Evolutionary conservation across 2,888 invertebrate genomes (phyloP).

Genomic region (Drosophila niveifrons): DNA sequence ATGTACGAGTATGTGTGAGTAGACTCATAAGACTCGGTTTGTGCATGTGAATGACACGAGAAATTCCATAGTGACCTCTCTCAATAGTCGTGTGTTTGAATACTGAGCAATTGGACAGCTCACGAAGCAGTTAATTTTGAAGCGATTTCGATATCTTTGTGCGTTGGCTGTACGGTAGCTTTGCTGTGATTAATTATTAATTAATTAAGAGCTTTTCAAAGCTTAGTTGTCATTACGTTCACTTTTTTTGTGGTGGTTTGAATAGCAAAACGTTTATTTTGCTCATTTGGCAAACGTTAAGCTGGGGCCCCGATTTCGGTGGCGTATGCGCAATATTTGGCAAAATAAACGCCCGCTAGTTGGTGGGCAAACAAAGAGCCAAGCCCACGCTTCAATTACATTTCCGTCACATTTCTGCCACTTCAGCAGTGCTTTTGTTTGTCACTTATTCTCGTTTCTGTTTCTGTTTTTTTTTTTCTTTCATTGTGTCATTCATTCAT

Average conservation of each 20-base stretch:
- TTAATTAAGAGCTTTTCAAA: slow-evolving; percentile 73
- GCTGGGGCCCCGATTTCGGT: slow-evolving; percentile 14
- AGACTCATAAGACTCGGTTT: slow-evolving; percentile 3
- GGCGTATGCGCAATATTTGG: slow-evolving; percentile 54
- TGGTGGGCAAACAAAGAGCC: slow-evolving; percentile 29
- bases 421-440: slow-evolving; percentile 39
- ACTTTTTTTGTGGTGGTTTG: neutral
- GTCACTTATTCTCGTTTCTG: neutral
- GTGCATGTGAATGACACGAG: slow-evolving; percentile 9
- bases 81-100: slow-evolving; percentile 8
- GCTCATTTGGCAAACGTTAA: slow-evolving; percentile 39
- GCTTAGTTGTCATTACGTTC: slow-evolving; percentile 53
- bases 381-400: slow-evolving; percentile 38
- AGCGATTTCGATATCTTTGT: slow-evolving; percentile 44
- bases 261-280: slow-evolving; percentile 12
- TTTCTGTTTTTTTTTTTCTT: slow-evolving; percentile 2
- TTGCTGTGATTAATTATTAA: slow-evolving; percentile 75
- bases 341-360: slow-evolving; percentile 7
- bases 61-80: slow-evolving; percentile 20
- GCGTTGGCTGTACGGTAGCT: slow-evolving; percentile 39
- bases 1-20: neutral
- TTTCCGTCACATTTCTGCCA: slow-evolving; percentile 38
- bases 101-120: slow-evolving; percentile 11
- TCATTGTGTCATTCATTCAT: neutral
- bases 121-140: slow-evolving; percentile 28